Evolutionary conservation across 2,797 vertebrate species (phyloP).

Genomic region (Sebastes nivosus): DNA sequence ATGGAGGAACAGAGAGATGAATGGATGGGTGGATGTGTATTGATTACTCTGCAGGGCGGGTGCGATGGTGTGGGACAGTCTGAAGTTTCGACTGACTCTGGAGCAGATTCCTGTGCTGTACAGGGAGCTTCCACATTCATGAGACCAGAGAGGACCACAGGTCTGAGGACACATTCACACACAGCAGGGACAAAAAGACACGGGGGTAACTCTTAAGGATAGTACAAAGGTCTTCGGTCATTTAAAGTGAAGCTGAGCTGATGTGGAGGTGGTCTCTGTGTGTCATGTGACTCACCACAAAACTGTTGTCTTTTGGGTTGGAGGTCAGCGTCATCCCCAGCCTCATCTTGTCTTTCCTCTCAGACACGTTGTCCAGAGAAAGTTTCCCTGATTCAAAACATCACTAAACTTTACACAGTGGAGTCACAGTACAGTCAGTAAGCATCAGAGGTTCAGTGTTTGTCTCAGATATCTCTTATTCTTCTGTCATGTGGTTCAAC

Average conservation of each 20-base stretch:
- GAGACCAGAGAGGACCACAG: slow-evolving; percentile 96
- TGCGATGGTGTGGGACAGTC: slow-evolving; percentile 87
- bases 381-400: slow-evolving; percentile 72
- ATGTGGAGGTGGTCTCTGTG: neutral
- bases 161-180: slow-evolving; percentile 77
- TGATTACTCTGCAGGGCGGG: slow-evolving; percentile 92
- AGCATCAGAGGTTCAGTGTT: neutral
- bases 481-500: neutral
- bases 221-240: too few relatives aligned
- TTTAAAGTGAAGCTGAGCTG: neutral
- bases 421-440: neutral
- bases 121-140: slow-evolving; percentile 95
- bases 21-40: neutral
- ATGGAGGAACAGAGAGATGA: neutral
- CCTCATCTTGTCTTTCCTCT: slow-evolving; percentile 93
- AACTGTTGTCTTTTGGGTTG: slow-evolving; percentile 90
- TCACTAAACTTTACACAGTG: neutral
- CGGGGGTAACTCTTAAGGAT: neutral
- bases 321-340: slow-evolving; percentile 92
- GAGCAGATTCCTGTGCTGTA: slow-evolving; percentile 97
- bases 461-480: neutral
- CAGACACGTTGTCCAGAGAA: slow-evolving; percentile 90
- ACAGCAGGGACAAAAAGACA: neutral
- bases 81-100: slow-evolving; percentile 88
- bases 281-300: slow-evolving; percentile 87